Evolutionary conservation across 2,888 invertebrate genomes (phyloP), one percentile per base, ranked within the genome.

Genomic region (Clostera curtula): DNA sequence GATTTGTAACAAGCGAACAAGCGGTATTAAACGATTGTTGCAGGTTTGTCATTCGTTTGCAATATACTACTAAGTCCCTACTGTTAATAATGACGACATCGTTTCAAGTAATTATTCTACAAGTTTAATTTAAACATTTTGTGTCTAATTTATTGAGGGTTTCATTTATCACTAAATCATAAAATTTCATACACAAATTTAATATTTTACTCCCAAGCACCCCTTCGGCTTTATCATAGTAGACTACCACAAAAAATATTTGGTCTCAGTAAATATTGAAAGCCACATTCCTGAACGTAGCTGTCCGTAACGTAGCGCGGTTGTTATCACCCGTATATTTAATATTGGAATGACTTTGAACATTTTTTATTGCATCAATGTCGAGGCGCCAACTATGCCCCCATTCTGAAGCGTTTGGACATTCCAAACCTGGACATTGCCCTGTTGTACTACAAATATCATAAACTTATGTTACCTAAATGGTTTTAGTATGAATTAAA

Each of bases 281-380:
- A 40, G 42, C 37, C 27, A 28, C 63, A 68, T 71, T 69, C 66
- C 60, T 36, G 20, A 31, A 47, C 54, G 51, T 42, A 49, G 40
- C 43, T 31, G 26, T 34, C 52, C 63, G 56, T 60, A 49, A 54
- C 53, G 45, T 43, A 31, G 30, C 35, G 34, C 40, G 34, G 34
- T 43, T 49, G 44, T 56, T 53, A 55, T 58, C 52, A 48, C 42
- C 47, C 49, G 51, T 62, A 54, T 53, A 61, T 65, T 57, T 56
- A 61, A 61, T 65, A 58, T 54, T 40, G 47, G 56, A 61, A 52
- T 70, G 65, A 68, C 66, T 66, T 53, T 49, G 49, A 50, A 49
- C 40, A 49, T 55, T 67, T 68, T 67, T 66, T 64, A 53, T 49
- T 47, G 31, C 43, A 37, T 38, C 36, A 40, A 46, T 44, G 38